Evolutionary conservation across 2,888 invertebrate genomes (phyloP).

Genomic region (Caenorhabditis afra): DNA sequence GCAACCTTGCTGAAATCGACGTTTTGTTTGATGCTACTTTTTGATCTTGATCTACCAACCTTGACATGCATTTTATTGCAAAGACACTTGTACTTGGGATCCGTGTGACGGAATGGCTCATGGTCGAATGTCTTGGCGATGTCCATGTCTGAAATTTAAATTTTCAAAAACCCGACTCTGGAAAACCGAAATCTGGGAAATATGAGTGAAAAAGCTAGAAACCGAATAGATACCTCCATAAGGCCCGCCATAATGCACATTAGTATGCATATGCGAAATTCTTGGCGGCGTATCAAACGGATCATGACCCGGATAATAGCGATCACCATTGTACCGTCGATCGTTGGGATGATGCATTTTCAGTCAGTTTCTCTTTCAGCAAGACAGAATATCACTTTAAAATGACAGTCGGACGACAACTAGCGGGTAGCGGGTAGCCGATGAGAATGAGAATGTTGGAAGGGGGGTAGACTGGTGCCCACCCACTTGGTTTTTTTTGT

Average conservation of each 20-base stretch:
- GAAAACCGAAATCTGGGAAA: not conserved
- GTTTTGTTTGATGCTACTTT: no score
- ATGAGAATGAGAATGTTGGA: not conserved
- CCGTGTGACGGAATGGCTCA: conserved; percentile 68
- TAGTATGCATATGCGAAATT: conserved; percentile 46
- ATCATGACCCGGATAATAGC: conserved; percentile 39
- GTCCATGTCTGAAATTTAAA: conserved; percentile 61
- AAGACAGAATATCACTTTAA: not conserved
- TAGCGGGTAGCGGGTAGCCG: conserved; percentile 12
- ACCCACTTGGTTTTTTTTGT: conserved; percentile 22
- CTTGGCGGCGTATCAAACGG: conserved; percentile 44
- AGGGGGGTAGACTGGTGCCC: conserved; percentile 17
- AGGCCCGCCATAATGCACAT: conserved; percentile 52
- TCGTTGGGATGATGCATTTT: conserved; percentile 43
- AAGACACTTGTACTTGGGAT: conserved; percentile 65
- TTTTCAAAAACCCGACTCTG: not conserved
- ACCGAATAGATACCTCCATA: conserved; percentile 31
- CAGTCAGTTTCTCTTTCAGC: not conserved
- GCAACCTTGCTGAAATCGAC: conserved; percentile 61
- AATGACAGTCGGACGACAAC: conserved; percentile 7
- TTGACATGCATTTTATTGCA: conserved; percentile 68
- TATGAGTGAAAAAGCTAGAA: not conserved
- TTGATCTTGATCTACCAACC: no score
- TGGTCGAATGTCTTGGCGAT: conserved; percentile 68
- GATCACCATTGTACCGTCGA: conserved; percentile 24